These are phyloP conservation scores for Isurus oxyrinchus DNA, from an alignment of 2,113 vertebrate genomes.

Conservation along the genomic window DNA sequence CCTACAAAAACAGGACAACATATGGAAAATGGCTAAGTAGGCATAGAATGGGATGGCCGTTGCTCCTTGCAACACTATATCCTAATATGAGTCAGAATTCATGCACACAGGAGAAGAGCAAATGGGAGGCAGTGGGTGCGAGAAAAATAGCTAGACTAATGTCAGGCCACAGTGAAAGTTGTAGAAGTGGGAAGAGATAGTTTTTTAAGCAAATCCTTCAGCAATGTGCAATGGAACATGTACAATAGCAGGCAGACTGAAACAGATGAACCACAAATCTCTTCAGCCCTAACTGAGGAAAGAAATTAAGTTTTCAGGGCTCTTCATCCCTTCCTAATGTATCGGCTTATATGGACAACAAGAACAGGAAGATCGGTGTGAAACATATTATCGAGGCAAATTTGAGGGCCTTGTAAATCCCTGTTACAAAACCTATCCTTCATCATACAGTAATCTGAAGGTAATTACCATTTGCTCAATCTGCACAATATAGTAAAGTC, in stretches of 20 bases:
- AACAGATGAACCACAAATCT: constrained; percentile 1
- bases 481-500: neutral
- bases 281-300: neutral
- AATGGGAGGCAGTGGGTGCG: neutral
- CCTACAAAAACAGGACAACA: neutral
- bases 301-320: neutral
- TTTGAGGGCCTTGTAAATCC: neutral
- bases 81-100: neutral
- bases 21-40: neutral
- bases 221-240: constrained; percentile 7
- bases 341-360: neutral
- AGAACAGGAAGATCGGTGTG: neutral
- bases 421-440: neutral
- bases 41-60: neutral
- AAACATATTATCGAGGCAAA: neutral
- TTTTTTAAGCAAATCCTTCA: neutral
- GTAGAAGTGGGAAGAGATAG: neutral
- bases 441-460: neutral
- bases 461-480: neutral
- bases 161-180: neutral
- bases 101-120: too few species aligned
- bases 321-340: neutral
- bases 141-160: neutral
- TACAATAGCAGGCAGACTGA: neutral
- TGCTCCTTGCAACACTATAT: neutral